Percentiles rank a stretch among this genome's conserved stretches.
These are phyloP conservation scores for Dicrurus megarhynchus DNA, from an alignment of 2,113 vertebrate species.

Conservation along the genomic window DNA sequence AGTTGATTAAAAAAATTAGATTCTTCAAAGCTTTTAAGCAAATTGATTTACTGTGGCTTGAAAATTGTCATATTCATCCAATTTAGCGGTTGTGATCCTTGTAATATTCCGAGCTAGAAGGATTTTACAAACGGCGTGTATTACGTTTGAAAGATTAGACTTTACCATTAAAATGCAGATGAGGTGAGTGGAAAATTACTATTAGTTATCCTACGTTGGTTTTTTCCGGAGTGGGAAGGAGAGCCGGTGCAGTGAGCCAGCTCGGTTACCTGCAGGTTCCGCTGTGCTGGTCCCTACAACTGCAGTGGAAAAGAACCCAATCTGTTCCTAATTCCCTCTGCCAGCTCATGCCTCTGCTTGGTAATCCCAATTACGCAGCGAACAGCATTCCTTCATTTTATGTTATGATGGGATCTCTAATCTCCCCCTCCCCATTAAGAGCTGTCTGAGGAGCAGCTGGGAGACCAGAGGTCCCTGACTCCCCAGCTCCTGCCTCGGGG, in stretches of 20 bases:
- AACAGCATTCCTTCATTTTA: rapidly evolving
- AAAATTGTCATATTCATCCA: not conserved
- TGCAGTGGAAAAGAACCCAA: not conserved
- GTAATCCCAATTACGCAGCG: rapidly evolving
- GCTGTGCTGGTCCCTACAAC: not conserved
- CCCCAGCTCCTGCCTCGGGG: not conserved
- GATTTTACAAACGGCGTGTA: not conserved
- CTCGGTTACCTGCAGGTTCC: not conserved
- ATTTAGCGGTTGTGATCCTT: not conserved
- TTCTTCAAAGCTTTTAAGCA: not conserved
- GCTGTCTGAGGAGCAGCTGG: not conserved
- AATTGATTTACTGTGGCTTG: not conserved
- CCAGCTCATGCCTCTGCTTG: not conserved
- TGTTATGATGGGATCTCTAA: rapidly evolving
- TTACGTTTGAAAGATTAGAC: not conserved
- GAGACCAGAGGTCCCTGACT: not conserved
- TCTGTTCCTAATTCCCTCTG: not conserved
- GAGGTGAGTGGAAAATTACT: not conserved
- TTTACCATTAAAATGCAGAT: not conserved
- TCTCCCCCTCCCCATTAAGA: not conserved
- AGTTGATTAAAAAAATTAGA: not conserved
- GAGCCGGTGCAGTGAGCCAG: not conserved
- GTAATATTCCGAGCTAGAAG: not conserved
- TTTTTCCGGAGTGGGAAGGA: not conserved
- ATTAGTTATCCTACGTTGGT: not conserved